Percentiles rank a stretch among this genome's conserved stretches.
Evolutionary conservation across 1,140 invertebrate species (phyloP).

Genomic region (Drosophila equinoxialis): DNA sequence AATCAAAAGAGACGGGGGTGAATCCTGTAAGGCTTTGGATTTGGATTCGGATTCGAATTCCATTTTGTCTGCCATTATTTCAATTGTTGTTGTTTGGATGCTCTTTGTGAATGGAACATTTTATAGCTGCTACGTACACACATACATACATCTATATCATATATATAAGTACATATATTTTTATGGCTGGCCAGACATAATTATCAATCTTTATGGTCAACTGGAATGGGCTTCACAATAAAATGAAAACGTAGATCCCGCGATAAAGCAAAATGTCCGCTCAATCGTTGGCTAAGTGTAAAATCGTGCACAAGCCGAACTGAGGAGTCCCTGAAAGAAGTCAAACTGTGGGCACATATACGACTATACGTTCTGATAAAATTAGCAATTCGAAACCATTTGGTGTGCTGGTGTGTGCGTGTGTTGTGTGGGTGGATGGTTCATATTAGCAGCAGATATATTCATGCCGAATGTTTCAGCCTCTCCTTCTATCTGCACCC

Average conservation of each 20-base stretch:
- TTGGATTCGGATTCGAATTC: slow-evolving; percentile 53
- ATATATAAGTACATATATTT: slow-evolving; percentile 63
- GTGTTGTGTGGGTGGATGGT: slow-evolving; percentile 19
- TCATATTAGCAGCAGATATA: slow-evolving; percentile 78
- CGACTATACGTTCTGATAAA: slow-evolving; percentile 61
- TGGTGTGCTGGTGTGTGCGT: slow-evolving; percentile 37
- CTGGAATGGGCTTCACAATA: slow-evolving; percentile 59
- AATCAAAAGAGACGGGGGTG: slow-evolving; percentile 24
- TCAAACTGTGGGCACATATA: slow-evolving; percentile 38
- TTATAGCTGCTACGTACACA: slow-evolving; percentile 55
- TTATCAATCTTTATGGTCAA: slow-evolving; percentile 74
- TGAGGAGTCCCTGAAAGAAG: slow-evolving; percentile 46
- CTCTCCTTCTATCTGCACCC: background rate
- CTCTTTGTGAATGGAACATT: slow-evolving; percentile 39
- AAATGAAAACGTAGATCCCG: slow-evolving; percentile 53
- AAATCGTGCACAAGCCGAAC: background rate
- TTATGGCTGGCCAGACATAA: slow-evolving; percentile 71
- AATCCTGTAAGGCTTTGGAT: slow-evolving; percentile 32
- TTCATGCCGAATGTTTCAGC: slow-evolving; percentile 50
- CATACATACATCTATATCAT: slow-evolving; percentile 66
- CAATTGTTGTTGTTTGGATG: slow-evolving; percentile 76
- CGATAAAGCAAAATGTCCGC: slow-evolving; percentile 18
- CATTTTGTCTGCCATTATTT: slow-evolving; percentile 64
- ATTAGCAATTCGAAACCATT: slow-evolving; percentile 78
- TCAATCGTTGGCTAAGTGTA: too few relatives aligned